Evolutionary conservation across 2,113 vertebrate species (phyloP).

Genomic region (Salminus brasiliensis): DNA sequence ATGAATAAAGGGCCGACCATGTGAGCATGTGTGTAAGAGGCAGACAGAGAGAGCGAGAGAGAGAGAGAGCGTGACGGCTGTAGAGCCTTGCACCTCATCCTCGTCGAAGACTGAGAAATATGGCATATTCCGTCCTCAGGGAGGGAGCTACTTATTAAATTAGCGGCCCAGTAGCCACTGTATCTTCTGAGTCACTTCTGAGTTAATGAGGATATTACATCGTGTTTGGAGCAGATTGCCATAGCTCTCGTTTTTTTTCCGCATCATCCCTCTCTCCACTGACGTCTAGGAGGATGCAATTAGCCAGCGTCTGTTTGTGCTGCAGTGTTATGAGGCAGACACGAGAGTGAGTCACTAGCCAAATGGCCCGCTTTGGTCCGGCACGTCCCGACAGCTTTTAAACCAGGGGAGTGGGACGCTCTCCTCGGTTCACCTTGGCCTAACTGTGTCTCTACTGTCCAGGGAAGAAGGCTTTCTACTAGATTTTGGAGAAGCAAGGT

Average conservation of each 20-base stretch:
- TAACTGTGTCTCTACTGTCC: too few species aligned
- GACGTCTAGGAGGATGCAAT: slow-evolving; percentile 48
- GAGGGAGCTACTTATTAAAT: slow-evolving; percentile 35
- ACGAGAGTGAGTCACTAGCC: slow-evolving; percentile 45
- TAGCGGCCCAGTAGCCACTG: slow-evolving; percentile 34
- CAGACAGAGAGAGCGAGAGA: not conserved
- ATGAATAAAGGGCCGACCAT: not conserved
- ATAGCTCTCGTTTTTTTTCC: slow-evolving; percentile 31
- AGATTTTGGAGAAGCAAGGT: too few species aligned
- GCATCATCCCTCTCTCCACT: slow-evolving; percentile 29
- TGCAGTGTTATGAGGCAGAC: slow-evolving; percentile 48
- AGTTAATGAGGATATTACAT: slow-evolving; percentile 51
- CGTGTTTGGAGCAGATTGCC: slow-evolving; percentile 26
- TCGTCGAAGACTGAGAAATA: slow-evolving; percentile 16
- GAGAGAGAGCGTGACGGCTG: not conserved
- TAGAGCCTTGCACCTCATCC: slow-evolving; percentile 27
- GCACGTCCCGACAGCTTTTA: slow-evolving; percentile 19
- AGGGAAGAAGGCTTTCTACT: too few species aligned
- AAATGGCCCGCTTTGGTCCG: slow-evolving; percentile 27
- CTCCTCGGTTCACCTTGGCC: not conserved
- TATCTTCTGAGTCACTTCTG: slow-evolving; percentile 51
- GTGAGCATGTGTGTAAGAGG: not conserved
- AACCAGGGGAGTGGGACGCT: not conserved
- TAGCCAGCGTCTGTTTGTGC: slow-evolving; percentile 51
- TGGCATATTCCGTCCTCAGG: slow-evolving; percentile 34